Percentiles rank a stretch among this genome's conserved stretches.
phyloP scores from a whole-genome alignment of 1,140 invertebrate species.

The Diorhabda carinulata region DNA sequence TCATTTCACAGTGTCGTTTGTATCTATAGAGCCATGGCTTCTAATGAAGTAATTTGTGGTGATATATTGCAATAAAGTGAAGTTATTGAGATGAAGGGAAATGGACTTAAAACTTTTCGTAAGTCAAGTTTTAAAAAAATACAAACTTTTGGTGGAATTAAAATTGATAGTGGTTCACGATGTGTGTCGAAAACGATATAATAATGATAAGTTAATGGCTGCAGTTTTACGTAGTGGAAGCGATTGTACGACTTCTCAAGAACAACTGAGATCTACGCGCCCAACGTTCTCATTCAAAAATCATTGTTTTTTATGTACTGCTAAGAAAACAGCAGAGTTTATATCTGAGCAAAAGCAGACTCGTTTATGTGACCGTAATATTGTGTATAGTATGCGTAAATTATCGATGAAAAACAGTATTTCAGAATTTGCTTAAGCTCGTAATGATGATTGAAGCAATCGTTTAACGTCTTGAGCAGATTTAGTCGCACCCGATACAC shows the following conservation, averaged over 20 bases:
- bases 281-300: background rate
- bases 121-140: no score
- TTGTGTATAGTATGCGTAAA: slow-evolving; percentile 15
- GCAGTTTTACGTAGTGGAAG: slow-evolving; percentile 1
- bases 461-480: slow-evolving; percentile 14
- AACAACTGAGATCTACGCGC: background rate
- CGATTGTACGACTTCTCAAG: background rate
- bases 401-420: slow-evolving; percentile 7
- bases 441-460: background rate
- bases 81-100: no score
- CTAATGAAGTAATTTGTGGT: no score
- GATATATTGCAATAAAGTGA: no score
- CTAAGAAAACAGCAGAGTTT: no score
- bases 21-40: no score
- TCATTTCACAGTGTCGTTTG: no score
- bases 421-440: background rate
- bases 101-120: no score
- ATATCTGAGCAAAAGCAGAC: no score
- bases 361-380: background rate
- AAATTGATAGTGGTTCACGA: slow-evolving; percentile 7
- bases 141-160: no score
- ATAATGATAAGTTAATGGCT: background rate
- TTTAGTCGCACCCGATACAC: slow-evolving; percentile 14
- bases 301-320: no score
- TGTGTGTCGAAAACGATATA: slow-evolving; percentile 18